These are phyloP conservation scores for Mirounga angustirostris DNA, from an alignment of 2,113 vertebrate genomes.

Conservation along the genomic window DNA sequence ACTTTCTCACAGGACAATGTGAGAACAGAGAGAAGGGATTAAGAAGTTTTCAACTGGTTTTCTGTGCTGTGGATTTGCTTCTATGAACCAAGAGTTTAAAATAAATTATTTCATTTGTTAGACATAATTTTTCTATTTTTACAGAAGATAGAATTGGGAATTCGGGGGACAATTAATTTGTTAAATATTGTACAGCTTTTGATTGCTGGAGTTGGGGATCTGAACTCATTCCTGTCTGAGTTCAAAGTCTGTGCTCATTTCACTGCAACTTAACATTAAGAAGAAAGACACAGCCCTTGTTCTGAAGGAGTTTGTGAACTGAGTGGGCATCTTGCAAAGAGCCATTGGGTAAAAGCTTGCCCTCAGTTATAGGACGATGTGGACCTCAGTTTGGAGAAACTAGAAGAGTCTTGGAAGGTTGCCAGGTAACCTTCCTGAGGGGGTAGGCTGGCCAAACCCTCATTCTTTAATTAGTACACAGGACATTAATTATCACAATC, in stretches of 20 bases:
- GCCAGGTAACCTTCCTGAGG: neutral
- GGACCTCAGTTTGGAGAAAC: neutral
- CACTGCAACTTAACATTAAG: neutral
- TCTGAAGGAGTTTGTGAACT: neutral
- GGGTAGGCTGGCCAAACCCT: neutral
- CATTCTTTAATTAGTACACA: slow-evolving; percentile 1
- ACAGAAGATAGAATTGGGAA: neutral
- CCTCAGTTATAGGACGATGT: neutral
- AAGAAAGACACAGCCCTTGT: neutral
- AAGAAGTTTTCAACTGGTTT: neutral
- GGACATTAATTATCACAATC: neutral
- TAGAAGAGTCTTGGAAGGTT: neutral
- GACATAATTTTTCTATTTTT: neutral
- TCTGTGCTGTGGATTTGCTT: neutral
- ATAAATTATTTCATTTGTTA: neutral
- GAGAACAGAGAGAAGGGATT: neutral
- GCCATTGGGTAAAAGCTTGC: neutral
- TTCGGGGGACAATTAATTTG: neutral
- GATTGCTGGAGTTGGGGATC: neutral
- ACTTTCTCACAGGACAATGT: neutral
- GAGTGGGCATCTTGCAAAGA: neutral
- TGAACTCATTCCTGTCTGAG: neutral
- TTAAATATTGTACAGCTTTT: neutral
- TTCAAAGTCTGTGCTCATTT: neutral
- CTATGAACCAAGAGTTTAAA: neutral